phyloP scores from a whole-genome alignment of 1,140 invertebrate genomes.

The Formica selysi region DNA sequence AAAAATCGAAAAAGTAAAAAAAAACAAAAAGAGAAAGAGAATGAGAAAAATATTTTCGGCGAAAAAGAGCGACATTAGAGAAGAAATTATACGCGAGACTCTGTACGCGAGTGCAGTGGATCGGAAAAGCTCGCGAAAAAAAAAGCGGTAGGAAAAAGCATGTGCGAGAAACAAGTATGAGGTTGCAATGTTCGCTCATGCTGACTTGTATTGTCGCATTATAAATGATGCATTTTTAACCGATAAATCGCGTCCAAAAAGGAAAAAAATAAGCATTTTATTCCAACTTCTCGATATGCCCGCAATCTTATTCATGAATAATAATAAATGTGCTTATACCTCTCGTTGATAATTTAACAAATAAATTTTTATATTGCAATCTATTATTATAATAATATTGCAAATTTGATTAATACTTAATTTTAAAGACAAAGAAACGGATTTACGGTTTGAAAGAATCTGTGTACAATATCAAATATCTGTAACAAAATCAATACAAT shows the following conservation, averaged over 20 bases:
- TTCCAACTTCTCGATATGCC: background rate
- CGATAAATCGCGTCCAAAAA: background rate
- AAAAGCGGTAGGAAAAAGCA: constrained; percentile 30
- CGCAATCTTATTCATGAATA: background rate
- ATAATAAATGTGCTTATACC: background rate
- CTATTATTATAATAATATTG: too few species aligned
- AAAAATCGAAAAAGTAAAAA: constrained; percentile 45
- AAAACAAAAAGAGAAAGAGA: constrained; percentile 57
- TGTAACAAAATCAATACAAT: background rate
- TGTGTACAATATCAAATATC: background rate
- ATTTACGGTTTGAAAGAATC: background rate
- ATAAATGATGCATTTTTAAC: constrained; percentile 27
- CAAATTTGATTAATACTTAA: background rate
- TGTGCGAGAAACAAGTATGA: constrained; percentile 3
- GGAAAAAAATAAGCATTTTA: background rate
- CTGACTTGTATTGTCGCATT: constrained; percentile 9
- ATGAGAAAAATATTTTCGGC: constrained; percentile 29
- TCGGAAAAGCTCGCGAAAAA: constrained; percentile 27
- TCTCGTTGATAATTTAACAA: background rate
- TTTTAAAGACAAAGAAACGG: background rate
- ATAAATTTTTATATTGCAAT: too few species aligned
- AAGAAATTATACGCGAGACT: background rate
- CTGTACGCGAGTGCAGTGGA: constrained; percentile 44
- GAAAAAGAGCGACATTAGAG: constrained; percentile 15
- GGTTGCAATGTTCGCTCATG: constrained; percentile 21